Evolutionary conservation across 1,140 invertebrate species (phyloP).

Genomic region (Scaptodrosophila lebanonensis): DNA sequence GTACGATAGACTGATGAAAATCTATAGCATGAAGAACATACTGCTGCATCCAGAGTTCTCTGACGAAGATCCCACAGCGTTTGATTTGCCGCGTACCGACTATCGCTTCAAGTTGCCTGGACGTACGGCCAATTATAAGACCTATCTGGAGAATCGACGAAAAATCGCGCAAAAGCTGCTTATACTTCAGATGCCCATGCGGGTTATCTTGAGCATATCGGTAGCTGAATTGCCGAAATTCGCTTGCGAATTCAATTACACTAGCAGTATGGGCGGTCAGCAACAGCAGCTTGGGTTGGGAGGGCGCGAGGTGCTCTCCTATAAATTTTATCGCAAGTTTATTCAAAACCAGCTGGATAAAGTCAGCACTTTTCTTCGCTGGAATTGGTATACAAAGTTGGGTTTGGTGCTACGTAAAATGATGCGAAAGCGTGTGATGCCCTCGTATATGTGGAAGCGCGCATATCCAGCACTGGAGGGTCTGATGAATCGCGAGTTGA

Average conservation of each 20-base stretch:
- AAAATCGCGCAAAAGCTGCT: slow-evolving; percentile 79
- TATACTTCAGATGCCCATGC: slow-evolving; percentile 81
- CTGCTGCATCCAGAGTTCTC: slow-evolving; percentile 55
- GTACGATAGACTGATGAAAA: slow-evolving; percentile 68
- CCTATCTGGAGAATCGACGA: slow-evolving; percentile 80
- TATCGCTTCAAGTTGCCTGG: slow-evolving; percentile 75
- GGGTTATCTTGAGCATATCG: slow-evolving; percentile 80
- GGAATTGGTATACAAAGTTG: slow-evolving; percentile 77
- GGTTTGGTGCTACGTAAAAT: slow-evolving; percentile 66
- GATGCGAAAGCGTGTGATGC: slow-evolving; percentile 65
- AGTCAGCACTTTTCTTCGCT: slow-evolving; percentile 65
- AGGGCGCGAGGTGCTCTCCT: slow-evolving; percentile 53
- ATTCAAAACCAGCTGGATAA: slow-evolving; percentile 75
- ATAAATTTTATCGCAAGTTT: slow-evolving; percentile 70
- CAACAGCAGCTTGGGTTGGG: slow-evolving; percentile 75
- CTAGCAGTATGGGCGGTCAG: slow-evolving; percentile 77
- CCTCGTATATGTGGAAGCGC: slow-evolving; percentile 44
- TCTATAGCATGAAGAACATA: slow-evolving; percentile 74
- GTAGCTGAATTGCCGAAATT: slow-evolving; percentile 78
- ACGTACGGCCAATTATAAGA: slow-evolving; percentile 79
- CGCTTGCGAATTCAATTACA: slow-evolving; percentile 58
- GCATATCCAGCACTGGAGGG: slow-evolving; percentile 74
- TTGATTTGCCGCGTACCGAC: slow-evolving; percentile 44
- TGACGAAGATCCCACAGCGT: slow-evolving; percentile 55
- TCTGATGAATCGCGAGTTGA: slow-evolving; percentile 79